Base-by-base conservation (phyloP, 2,113 vertebrate genomes). In the Parus major region DNA sequence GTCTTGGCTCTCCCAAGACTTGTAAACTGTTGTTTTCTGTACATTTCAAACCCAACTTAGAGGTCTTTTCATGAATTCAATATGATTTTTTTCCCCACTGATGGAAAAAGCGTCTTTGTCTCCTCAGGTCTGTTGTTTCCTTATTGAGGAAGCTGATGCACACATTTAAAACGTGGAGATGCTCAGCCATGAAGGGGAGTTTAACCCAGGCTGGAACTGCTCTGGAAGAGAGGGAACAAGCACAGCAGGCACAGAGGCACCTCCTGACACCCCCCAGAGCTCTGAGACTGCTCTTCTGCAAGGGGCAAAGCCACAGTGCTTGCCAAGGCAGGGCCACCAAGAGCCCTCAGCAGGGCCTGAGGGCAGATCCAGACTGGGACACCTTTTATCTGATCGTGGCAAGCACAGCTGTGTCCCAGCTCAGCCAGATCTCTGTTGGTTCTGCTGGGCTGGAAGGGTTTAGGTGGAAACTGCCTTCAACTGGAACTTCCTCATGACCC, bases 11-110 rank as follows among this genome's bases (percentile, higher is more conserved):
- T 86, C 49, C 29, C 53, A 80, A 75, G 63, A 33, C 52, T 70
- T 95, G 77, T 68, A 93, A 97, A 91, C 70, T 82, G 11, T 17
- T 87, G 65, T 90, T 59, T 93, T 81, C 79, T 88, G 44, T 73
- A 36, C 29, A 39, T 94, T 96, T 73, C 70, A 60, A 91, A 88
- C 33, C 59, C 44, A 49, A 5, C 11, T 47, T 49, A 22, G 66
- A 66, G 18, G 9, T 19, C 20, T 88, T 41, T 81, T 42, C 15
- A 59, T 42, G 12, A 72, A 88, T 29, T 8, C 8, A 73, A 15
- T 9, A 33, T 4, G 11, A 20, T 47, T 25, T 16, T 29, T 28
- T 68, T 27, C 13, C 8, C 3, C 7, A 21, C 8, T 63, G 49
- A 15, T 59, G 31, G 50, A 69, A 80, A 52, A 88, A 21, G 1